Base-by-base conservation (phyloP, 2,888 invertebrate species). In the Cataglyphis albicans region DNA sequence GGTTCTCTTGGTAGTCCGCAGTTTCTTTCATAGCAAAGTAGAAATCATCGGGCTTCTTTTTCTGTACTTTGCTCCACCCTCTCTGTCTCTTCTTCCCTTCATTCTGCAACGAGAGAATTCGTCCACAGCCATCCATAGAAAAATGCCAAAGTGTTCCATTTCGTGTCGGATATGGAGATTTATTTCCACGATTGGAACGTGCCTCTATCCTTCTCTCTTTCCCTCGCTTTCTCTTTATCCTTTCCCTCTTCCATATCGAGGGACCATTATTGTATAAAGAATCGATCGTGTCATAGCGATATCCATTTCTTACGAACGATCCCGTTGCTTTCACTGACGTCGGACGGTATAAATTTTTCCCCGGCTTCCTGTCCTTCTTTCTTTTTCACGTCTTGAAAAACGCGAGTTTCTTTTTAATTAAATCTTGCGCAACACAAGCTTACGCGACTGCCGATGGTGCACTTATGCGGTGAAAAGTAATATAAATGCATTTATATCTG, bases 81-180 rank as follows among this genome's bases (percentile, higher is more conserved):
- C 80, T 82, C 84, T 48, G 61, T 82, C 86, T 81, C 74, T 48
- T 64, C 70, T 80, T 65, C 78, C 48, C 61, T 44, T 63, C 72
- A 70, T 48, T 35, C 65, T 64, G 78, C 75, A 29, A 61, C 80
- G 84, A 29, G 80, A 84, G 87, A 84, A 90, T 90, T 90, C 88
- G 85, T 78, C 82, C 83, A 68, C n/a, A 70, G 81, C 84, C 86
- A 84, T 84, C 88, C 87, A 90, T 81, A 88, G 91, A 87, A 90
- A 90, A 89, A 84, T 88, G 86, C 85, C 91, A 90, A 90, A 92
- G 92, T 90, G 91, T 92, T 88, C 89, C 90, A 86, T 89, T 90
- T 73, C 70, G 91, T 91, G 92, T 93, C 93, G 92, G 92, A 93
- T 93, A 93, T 93, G 93, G 92, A 93, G 93, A 93, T 93, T 93